Percentiles rank a stretch among this genome's conserved stretches.
These are phyloP conservation scores for Nannoperca australis DNA, from an alignment of 2,797 vertebrate species.

Conservation along the genomic window DNA sequence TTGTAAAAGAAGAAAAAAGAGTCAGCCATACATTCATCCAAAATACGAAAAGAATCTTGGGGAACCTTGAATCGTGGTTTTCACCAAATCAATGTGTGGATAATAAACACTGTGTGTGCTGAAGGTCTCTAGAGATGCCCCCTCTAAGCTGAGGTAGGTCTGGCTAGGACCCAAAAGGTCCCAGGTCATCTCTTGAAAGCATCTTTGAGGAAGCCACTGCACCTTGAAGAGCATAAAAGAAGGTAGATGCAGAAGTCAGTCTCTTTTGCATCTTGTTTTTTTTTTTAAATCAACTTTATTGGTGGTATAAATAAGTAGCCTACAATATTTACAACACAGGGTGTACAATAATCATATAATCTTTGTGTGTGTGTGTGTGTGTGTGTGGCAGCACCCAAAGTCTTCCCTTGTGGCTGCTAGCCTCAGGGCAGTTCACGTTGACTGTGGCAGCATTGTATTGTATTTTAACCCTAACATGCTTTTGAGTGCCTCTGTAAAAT, in stretches of 20 bases:
- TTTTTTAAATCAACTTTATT: neutral
- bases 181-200: constrained; percentile 39
- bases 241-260: constrained; percentile 5
- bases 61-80: constrained; percentile 20
- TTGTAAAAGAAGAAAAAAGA: neutral
- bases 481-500: neutral
- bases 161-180: constrained; percentile 28
- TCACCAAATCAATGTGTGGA: constrained; percentile 18
- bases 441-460: neutral
- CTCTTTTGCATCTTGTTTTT: neutral
- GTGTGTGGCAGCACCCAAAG: neutral
- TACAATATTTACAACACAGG: neutral
- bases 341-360: neutral
- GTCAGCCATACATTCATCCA: constrained; percentile 17
- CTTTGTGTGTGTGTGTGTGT: too few relatives aligned
- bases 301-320: neutral
- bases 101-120: constrained; percentile 31
- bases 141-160: constrained; percentile 34
- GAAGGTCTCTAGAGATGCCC: constrained; percentile 22
- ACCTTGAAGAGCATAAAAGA: constrained; percentile 2
- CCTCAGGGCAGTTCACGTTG: neutral
- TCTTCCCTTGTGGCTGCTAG: neutral
- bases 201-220: constrained; percentile 21
- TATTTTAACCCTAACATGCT: neutral
- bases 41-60: neutral